These are phyloP conservation scores for Chrysomallon squamiferum DNA, from an alignment of 1,140 invertebrate genomes.

Conservation along the genomic window DNA sequence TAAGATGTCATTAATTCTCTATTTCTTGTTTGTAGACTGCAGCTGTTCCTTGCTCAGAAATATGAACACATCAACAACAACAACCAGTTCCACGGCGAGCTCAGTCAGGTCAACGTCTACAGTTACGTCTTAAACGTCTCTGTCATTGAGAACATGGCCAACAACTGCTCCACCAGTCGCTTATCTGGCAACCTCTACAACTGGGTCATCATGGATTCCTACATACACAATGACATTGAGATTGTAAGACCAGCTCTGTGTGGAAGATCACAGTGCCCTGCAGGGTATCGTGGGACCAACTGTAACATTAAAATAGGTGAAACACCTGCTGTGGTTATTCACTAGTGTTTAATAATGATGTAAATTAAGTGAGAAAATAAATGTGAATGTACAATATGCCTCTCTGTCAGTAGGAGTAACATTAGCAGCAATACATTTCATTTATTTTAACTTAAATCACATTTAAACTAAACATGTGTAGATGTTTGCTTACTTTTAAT, in stretches of 20 bases:
- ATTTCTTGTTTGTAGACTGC: conserved; percentile 26
- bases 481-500: too few relatives aligned
- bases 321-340: neutral
- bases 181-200: conserved; percentile 18
- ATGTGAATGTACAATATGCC: too few relatives aligned
- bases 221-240: conserved; percentile 20
- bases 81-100: conserved; percentile 30
- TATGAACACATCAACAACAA: neutral
- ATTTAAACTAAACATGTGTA: too few relatives aligned
- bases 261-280: conserved; percentile 25
- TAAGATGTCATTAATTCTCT: too few relatives aligned
- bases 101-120: conserved; percentile 38
- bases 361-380: neutral
- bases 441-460: too few relatives aligned
- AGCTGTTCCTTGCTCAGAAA: conserved; percentile 21
- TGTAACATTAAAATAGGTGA: conserved; percentile 31
- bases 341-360: neutral
- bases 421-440: too few relatives aligned
- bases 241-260: conserved; percentile 36
- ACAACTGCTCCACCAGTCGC: conserved; percentile 19
- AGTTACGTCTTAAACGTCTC: conserved; percentile 13
- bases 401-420: too few relatives aligned
- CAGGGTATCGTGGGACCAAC: conserved; percentile 19
- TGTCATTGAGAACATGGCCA: conserved; percentile 19
- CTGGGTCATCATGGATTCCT: conserved; percentile 29